These are phyloP conservation scores for Anoplophora glabripennis DNA, from an alignment of 1,140 invertebrate genomes.

Conservation along the genomic window DNA sequence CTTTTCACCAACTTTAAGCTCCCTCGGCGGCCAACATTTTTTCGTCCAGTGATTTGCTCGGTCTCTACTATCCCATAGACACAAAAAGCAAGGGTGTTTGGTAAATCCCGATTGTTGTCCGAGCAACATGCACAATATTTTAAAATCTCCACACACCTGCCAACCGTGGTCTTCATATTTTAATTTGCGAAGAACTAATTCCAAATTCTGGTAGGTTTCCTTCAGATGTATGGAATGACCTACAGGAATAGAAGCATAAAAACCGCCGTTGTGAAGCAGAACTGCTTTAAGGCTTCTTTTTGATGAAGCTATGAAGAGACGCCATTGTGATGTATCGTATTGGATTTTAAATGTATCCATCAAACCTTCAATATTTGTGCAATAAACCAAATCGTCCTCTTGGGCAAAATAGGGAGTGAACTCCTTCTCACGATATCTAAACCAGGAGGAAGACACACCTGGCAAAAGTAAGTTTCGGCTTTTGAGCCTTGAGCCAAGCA, in stretches of 20 bases:
- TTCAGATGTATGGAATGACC: slow-evolving; percentile 1
- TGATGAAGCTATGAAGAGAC: too few relatives aligned
- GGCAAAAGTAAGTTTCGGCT: neutral
- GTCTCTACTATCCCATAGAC: neutral
- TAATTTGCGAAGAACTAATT: neutral
- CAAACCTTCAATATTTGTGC: slow-evolving; percentile 3
- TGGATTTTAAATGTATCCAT: slow-evolving; percentile 2
- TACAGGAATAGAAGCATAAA: neutral
- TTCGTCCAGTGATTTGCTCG: neutral
- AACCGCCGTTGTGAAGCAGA: too few relatives aligned
- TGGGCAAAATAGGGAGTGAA: neutral
- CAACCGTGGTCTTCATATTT: slow-evolving; percentile 4
- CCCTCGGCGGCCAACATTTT: neutral
- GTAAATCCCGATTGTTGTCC: too few relatives aligned
- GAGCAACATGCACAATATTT: neutral
- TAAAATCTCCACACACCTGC: slow-evolving; percentile 1
- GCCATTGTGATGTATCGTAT: slow-evolving; percentile 4
- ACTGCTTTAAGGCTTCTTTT: too few relatives aligned
- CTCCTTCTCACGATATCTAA: neutral
- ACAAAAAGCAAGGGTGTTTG: too few relatives aligned
- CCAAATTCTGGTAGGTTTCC: slow-evolving; percentile 2
- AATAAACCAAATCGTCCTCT: slow-evolving; percentile 12
- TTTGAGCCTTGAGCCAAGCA: slow-evolving; percentile 9
- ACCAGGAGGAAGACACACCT: neutral
- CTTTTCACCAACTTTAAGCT: neutral